Conservation (phyloP, 2,113 vertebrate species). For the Halcyon senegalensis region DNA sequence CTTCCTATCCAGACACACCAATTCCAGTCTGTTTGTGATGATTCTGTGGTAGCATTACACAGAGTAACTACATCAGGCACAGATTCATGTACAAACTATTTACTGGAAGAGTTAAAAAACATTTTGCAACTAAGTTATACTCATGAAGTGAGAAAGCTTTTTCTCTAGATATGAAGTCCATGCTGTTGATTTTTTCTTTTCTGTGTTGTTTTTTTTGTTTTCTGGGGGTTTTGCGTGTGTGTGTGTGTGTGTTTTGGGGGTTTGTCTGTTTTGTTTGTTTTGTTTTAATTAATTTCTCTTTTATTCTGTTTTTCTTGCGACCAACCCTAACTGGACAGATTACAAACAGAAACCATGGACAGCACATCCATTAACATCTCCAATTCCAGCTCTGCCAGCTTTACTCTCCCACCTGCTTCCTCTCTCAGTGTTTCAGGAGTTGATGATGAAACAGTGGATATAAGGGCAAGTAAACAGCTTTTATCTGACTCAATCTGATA, state of each 20-base stretch:
- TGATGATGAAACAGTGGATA: conserved; percentile 82
- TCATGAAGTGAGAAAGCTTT: neutral
- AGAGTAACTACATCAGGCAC: neutral
- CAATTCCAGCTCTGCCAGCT: conserved; percentile 76
- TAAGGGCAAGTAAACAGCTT: conserved; percentile 81
- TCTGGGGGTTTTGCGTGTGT: neutral
- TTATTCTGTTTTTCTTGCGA: neutral
- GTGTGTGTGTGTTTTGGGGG: too few species aligned
- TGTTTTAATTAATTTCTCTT: neutral
- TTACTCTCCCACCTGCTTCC: conserved; percentile 81
- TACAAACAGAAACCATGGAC: conserved; percentile 68
- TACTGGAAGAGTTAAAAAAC: neutral
- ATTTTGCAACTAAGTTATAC: neutral
- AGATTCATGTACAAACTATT: neutral
- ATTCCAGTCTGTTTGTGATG: neutral
- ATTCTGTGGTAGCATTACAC: accelerated
- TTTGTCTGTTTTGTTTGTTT: neutral
- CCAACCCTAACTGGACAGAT: conserved; percentile 51
- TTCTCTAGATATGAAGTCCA: neutral
- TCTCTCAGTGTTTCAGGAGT: conserved; percentile 60
- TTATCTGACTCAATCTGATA: neutral
- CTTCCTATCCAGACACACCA: neutral
- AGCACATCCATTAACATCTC: conserved; percentile 70
- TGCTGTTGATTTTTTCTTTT: neutral
- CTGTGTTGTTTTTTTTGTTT: neutral